phyloP scores from a whole-genome alignment of 1,140 invertebrate species.

The Eulimnadia texana region DNA sequence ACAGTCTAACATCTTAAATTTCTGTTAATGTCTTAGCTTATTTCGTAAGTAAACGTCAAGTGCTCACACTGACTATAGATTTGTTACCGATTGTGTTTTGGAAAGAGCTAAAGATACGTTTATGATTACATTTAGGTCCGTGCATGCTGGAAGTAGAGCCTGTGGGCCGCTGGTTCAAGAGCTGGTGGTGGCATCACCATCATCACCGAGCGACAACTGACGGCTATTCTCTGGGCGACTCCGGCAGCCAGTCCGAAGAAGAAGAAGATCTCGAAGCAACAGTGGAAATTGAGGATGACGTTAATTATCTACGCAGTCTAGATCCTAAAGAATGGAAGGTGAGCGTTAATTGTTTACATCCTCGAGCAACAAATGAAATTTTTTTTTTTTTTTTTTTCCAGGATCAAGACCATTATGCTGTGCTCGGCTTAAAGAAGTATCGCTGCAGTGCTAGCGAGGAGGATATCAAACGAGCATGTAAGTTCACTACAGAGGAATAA shows the following conservation, averaged over 20 bases:
- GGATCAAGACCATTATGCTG: conserved; percentile 90
- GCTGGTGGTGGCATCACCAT: conserved; percentile 25
- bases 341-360: conserved; percentile 9
- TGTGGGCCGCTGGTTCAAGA: conserved; percentile 34
- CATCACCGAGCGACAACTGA: conserved; percentile 27
- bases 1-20: no score
- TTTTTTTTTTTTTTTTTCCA: conserved; percentile 26
- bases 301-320: conserved; percentile 67
- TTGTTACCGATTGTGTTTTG: neutral
- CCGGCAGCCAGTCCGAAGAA: conserved; percentile 21
- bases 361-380: neutral
- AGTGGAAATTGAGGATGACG: conserved; percentile 51
- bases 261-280: conserved; percentile 25
- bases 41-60: no score
- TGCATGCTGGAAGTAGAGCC: conserved; percentile 28
- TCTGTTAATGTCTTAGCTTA: no score
- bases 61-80: no score
- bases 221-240: conserved; percentile 23
- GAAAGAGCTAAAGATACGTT: neutral
- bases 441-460: conserved; percentile 71
- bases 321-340: conserved; percentile 94
- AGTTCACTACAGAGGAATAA: conserved; percentile 30
- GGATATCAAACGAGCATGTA: conserved; percentile 83
- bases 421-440: conserved; percentile 70
- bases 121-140: neutral